phyloP scores from a whole-genome alignment of 1,140 invertebrate genomes.

The Apis dorsata region DNA sequence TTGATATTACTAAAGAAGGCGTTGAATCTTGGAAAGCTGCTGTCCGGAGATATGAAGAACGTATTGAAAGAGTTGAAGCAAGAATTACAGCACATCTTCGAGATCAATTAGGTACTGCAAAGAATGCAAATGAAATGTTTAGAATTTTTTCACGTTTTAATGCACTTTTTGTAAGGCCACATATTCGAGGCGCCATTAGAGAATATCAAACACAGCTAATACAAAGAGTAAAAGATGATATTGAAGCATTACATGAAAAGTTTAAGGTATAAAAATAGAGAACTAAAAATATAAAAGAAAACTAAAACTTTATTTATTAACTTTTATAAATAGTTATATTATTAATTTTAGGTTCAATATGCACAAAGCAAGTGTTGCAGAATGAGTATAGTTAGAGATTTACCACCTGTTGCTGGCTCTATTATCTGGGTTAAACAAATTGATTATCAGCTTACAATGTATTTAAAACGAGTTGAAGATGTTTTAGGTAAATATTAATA shows the following conservation, averaged over 20 bases:
- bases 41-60: slow-evolving; percentile 96
- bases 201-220: slow-evolving; percentile 99
- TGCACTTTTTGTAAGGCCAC: slow-evolving; percentile 98
- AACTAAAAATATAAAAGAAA: background rate
- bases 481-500: slow-evolving; percentile 87
- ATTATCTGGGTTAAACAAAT: slow-evolving; percentile 99
- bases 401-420: slow-evolving; percentile 97
- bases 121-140: slow-evolving; percentile 99
- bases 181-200: slow-evolving; percentile 98
- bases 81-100: slow-evolving; percentile 97
- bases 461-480: slow-evolving; percentile 97
- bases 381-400: slow-evolving; percentile 94
- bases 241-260: slow-evolving; percentile 98
- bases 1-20: slow-evolving; percentile 98
- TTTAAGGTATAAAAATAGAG: slow-evolving; percentile 88
- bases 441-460: slow-evolving; percentile 98
- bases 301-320: slow-evolving; percentile 3
- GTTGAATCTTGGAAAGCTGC: slow-evolving; percentile 98
- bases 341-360: slow-evolving; percentile 89
- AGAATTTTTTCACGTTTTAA: slow-evolving; percentile 99
- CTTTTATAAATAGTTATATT: slow-evolving; percentile 19
- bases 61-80: slow-evolving; percentile 98
- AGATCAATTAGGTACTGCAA: slow-evolving; percentile 98
- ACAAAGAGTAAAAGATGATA: slow-evolving; percentile 99
- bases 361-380: slow-evolving; percentile 94